A percentile compares a stretch with the other conserved stretches of the same genome.
These are phyloP conservation scores for Limnephilus marmoratus DNA, from an alignment of 2,888 invertebrate species.

Conservation along the genomic window DNA sequence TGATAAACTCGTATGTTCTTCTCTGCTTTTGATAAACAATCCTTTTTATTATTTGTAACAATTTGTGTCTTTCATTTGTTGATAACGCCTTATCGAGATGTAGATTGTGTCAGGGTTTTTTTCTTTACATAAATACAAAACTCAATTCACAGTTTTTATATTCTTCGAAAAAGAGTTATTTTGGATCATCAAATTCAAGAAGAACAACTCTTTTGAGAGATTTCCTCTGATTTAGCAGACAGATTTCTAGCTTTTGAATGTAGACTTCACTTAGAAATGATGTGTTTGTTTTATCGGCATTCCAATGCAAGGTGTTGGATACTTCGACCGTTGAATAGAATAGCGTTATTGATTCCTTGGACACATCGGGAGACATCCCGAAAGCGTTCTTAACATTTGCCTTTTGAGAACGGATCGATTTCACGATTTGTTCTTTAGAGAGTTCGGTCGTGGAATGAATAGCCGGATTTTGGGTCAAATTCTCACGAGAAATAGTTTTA, in stretches of 20 bases:
- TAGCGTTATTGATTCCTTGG: background rate
- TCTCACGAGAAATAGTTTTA: too few species aligned
- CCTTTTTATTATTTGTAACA: conserved; percentile 34
- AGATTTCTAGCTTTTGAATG: background rate
- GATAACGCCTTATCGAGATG: conserved; percentile 8
- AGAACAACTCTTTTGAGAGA: background rate
- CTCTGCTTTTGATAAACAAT: conserved; percentile 21
- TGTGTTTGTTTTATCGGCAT: background rate
- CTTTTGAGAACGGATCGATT: background rate
- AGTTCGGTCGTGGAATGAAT: background rate
- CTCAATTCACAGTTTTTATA: background rate
- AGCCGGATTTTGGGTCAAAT: background rate
- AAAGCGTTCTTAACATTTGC: too few species aligned
- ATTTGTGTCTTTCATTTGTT: conserved; percentile 31
- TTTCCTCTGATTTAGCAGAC: background rate
- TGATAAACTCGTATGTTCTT: conserved; percentile 43
- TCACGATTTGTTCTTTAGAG: background rate
- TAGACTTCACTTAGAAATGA: too few species aligned
- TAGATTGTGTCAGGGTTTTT: background rate
- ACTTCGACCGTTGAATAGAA: background rate
- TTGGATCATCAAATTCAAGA: background rate
- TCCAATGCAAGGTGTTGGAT: background rate
- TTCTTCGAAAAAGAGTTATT: background rate
- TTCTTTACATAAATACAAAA: background rate
- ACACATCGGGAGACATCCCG: too few species aligned